Evolutionary conservation across 2,888 invertebrate genomes (phyloP).

Genomic region (Petrophora chlorosata): DNA sequence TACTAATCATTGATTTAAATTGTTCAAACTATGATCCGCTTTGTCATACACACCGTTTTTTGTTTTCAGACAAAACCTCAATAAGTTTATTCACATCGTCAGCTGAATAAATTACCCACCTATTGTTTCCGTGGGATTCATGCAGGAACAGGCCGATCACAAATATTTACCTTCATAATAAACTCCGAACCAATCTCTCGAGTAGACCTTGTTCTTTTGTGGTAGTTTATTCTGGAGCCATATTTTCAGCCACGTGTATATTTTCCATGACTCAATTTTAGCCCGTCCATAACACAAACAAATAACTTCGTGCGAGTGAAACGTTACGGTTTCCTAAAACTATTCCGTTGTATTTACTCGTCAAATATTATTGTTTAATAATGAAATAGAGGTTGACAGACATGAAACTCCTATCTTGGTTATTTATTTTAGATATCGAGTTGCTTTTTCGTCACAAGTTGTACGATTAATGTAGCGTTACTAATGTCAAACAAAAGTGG

Average conservation of each 20-base stretch:
- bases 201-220: constrained; percentile 26
- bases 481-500: constrained; percentile 38
- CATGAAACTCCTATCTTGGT: constrained; percentile 8
- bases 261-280: constrained; percentile 27
- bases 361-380: constrained; percentile 26
- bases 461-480: constrained; percentile 24
- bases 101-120: constrained; percentile 34
- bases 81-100: constrained; percentile 37
- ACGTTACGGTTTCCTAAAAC: constrained; percentile 28
- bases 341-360: constrained; percentile 25
- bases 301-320: constrained; percentile 23
- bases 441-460: constrained; percentile 21
- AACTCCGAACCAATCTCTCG: constrained; percentile 24
- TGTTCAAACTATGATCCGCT: constrained; percentile 21
- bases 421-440: constrained; percentile 19
- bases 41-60: constrained; percentile 16
- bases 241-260: constrained; percentile 27
- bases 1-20: constrained; percentile 27
- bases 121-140: constrained; percentile 43
- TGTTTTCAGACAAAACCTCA: constrained; percentile 28
- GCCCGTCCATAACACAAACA: constrained; percentile 30
- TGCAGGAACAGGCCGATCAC: constrained; percentile 29
- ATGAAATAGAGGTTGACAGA: constrained; percentile 24
- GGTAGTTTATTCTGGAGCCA: constrained; percentile 23
- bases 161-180: constrained; percentile 27